Base-by-base conservation (phyloP, 2,888 invertebrate genomes). In the Eristalinus sepulchralis region DNA sequence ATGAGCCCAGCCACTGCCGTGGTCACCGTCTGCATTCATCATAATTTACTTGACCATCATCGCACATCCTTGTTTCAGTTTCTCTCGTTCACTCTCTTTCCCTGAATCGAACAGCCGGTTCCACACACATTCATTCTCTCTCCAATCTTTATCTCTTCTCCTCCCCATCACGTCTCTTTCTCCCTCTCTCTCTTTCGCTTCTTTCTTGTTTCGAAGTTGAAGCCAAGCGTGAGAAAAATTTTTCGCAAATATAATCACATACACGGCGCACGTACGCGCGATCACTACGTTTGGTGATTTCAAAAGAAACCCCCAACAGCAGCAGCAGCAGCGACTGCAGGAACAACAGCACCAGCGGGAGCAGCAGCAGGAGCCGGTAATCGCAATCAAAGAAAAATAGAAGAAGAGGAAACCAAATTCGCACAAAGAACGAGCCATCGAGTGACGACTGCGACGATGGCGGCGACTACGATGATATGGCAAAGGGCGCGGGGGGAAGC, bases 221-320 rank as follows among this genome's bases (percentile, higher is more conserved):
- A 86, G 75, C 83, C 66, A 86, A 86, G 78, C 86, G 86, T 86
- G 86, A 86, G 86, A 86, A 86, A 86, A 83, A 83, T 53, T 83
- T 73, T 86, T 83, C 83, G 86, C 86, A 83, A 86, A 86, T 86
- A 79, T 83, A 86, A 86, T 83, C 86, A 86, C 83, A 86, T 83
- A 86, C 83, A 82, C 86, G 83, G 83, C 78, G 86, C 86, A 86
- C 86, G 86, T 86, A 86, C 86, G 86, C 78, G 86, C 86, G 82
- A 83, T 86, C 86, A 83, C 86, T 86, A 78, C 86, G 83, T 86
- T 86, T 82, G 85, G 85, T 73, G 81, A 81, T 70, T 82, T 73
- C 33, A 81, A 81, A 81, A 81, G 68, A 47, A 47, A 47, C 47
- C 47, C 47, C 47, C 53, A 79, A 55, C 57, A 71, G 47, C 20